phyloP scores from a whole-genome alignment of 2,888 invertebrate species.

The Eupithecia vulgata region DNA sequence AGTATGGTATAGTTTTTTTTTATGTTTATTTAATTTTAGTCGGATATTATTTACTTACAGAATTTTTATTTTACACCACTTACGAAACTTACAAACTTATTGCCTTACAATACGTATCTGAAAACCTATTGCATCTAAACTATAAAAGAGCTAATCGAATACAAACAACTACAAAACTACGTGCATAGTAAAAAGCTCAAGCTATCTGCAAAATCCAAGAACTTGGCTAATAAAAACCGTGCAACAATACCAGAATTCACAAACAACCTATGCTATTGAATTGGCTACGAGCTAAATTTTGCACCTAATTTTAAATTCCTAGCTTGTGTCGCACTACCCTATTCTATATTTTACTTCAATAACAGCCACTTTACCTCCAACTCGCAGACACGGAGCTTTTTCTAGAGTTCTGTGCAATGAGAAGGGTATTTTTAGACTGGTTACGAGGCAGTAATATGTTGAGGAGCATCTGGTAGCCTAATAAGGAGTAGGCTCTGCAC shows the following conservation, averaged over 20 bases:
- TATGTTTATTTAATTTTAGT: too few relatives aligned
- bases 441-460: slow-evolving; percentile 38
- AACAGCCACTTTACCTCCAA: slow-evolving; percentile 48
- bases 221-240: not conserved
- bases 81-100: too few relatives aligned
- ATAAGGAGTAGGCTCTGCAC: slow-evolving; percentile 58
- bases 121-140: too few relatives aligned
- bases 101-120: too few relatives aligned
- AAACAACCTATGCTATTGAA: slow-evolving; percentile 27
- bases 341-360: slow-evolving; percentile 69
- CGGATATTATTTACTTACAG: too few relatives aligned
- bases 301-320: slow-evolving; percentile 77
- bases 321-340: slow-evolving; percentile 72
- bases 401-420: not conserved
- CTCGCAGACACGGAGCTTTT: not conserved
- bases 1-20: too few relatives aligned
- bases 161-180: not conserved
- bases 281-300: slow-evolving; percentile 59
- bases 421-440: slow-evolving; percentile 45
- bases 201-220: not conserved
- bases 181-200: not conserved
- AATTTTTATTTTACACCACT: too few relatives aligned
- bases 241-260: slow-evolving; percentile 26
- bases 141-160: not conserved
- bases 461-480: slow-evolving; percentile 53